Evolutionary conservation across 2,113 vertebrate genomes (phyloP), one percentile per base, ranked within the genome.

Genomic region (Misgurnus anguillicaudatus): DNA sequence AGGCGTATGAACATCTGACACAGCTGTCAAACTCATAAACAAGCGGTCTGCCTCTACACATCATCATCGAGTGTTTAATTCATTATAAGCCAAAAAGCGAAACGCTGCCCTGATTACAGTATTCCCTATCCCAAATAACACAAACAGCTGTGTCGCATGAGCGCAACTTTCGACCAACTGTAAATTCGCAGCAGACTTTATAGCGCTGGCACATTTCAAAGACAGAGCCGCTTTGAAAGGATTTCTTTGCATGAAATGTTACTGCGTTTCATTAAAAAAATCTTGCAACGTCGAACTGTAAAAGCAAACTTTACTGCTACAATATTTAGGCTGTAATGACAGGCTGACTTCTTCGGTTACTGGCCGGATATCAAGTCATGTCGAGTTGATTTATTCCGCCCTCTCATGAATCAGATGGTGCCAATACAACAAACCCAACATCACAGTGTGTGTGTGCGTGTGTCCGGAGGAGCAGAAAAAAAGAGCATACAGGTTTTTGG

Each of bases 271-370:
- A 60, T 73, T 60, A 73, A 57, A 71, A 41, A 51, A 57, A 17
- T 57, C 4, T n/a, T 36, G 21, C 60, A 62, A 74, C 31, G 71
- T 21, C 47, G 13, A 74, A 24, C 38, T 45, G 39, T 74, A 31
- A 72, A 19, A 41, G 36, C 48, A 51, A 53, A 38, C 14, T 51
- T 69, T 64, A 69, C 55, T 7, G 10, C 69, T 9, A 47, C 60
- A 68, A 39, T 64, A 65, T 71, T 47, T 11, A 74, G 72, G 45
- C 74, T 41, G 61, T 39, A 66, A 60, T 65, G 77, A 74, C 36
- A 61, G 66, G 55, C 24, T 8, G 21, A 62, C 63, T 80, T 68
- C 79, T 84, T 66, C n/a, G 51, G 78, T 84, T 74, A 68, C 79
- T 66, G 55, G 66, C 14, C 55, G 31, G 72, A 80, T 70, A 71